Conservation (phyloP, 2,113 vertebrate species). For the Perca schrenkii region DNA sequence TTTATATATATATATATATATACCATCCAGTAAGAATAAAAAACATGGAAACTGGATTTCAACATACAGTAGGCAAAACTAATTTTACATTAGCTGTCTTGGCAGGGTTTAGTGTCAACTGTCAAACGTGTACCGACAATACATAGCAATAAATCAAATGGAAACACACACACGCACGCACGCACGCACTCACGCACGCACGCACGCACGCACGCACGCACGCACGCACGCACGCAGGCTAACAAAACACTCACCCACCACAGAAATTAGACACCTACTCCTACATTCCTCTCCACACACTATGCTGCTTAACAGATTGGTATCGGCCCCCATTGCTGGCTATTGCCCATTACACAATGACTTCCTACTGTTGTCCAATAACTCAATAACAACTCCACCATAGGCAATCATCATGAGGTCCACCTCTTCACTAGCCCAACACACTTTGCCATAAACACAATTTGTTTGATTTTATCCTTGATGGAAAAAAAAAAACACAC, state of each 20-base stretch:
- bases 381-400: slow-evolving; percentile 66
- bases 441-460: slow-evolving; percentile 47
- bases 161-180: slow-evolving; percentile 42
- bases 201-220: slow-evolving; percentile 28
- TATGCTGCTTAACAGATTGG: slow-evolving; percentile 78
- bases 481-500: slow-evolving; percentile 23
- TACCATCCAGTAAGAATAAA: neutral
- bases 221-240: slow-evolving; percentile 35
- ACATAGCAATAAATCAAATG: slow-evolving; percentile 64
- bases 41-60: slow-evolving; percentile 26
- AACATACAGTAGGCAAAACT: slow-evolving; percentile 9
- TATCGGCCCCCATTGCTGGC: slow-evolving; percentile 64
- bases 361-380: slow-evolving; percentile 67
- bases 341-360: slow-evolving; percentile 64
- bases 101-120: slow-evolving; percentile 28
- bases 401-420: slow-evolving; percentile 57
- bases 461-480: slow-evolving; percentile 50
- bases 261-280: slow-evolving; percentile 77
- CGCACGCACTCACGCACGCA: slow-evolving; percentile 36
- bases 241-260: slow-evolving; percentile 65
- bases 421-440: slow-evolving; percentile 50
- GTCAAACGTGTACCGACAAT: slow-evolving; percentile 55
- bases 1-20: too few species aligned
- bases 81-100: slow-evolving; percentile 30
- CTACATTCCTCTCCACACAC: slow-evolving; percentile 75